These are phyloP conservation scores for Cryptotis parvus DNA, from an alignment of 2,113 vertebrate genomes.

Conservation along the genomic window DNA sequence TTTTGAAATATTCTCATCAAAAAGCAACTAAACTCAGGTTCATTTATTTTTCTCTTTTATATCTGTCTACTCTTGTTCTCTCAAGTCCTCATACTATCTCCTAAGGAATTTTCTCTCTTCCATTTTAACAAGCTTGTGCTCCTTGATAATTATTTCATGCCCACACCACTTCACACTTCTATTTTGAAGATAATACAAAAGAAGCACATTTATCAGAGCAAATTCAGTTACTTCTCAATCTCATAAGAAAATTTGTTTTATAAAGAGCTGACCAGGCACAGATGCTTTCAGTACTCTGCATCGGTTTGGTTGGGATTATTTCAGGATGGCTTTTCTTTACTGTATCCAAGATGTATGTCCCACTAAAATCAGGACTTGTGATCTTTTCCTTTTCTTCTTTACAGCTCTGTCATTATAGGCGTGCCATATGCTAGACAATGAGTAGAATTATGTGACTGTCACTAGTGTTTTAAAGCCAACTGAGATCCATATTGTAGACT, in stretches of 20 bases:
- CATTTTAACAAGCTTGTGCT: background rate
- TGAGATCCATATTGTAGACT: background rate
- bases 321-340: background rate
- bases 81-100: background rate
- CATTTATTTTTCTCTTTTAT: conserved; percentile 29
- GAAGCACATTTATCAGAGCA: background rate
- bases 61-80: background rate
- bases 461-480: background rate
- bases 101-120: background rate
- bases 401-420: background rate
- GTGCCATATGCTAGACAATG: background rate
- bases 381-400: background rate
- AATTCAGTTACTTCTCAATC: conserved; percentile 32
- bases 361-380: background rate
- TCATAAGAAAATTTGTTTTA: conserved; percentile 31
- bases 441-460: background rate
- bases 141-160: background rate
- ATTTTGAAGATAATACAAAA: conserved; percentile 29
- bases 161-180: background rate
- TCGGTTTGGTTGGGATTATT: background rate
- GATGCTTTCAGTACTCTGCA: background rate
- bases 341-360: background rate
- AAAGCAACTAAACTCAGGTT: background rate
- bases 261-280: background rate
- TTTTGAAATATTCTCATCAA: conserved; percentile 12